These are phyloP conservation scores for Toxostoma redivivum DNA, from an alignment of 2,113 vertebrate genomes.

Conservation along the genomic window DNA sequence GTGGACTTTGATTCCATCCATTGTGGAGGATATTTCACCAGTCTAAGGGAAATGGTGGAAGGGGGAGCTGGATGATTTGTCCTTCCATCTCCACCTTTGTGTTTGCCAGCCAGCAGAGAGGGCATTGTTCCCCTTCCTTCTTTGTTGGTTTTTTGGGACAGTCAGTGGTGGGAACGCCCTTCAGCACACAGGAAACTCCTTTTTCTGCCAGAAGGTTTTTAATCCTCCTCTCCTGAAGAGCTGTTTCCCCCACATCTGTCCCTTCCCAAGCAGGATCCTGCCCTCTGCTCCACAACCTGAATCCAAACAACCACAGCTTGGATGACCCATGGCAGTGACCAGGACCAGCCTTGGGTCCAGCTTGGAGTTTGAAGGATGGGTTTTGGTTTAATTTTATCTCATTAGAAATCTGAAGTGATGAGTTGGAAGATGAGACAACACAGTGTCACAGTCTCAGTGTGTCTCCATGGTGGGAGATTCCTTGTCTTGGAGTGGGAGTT, in stretches of 20 bases:
- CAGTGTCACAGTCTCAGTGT: accelerated
- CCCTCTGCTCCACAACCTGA: neutral
- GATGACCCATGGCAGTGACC: neutral
- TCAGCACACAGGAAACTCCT: neutral
- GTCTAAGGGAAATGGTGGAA: neutral
- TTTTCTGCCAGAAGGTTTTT: neutral
- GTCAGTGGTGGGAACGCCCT: neutral
- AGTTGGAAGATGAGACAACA: neutral
- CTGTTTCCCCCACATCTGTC: accelerated
- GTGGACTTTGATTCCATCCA: neutral
- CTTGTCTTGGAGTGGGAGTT: neutral
- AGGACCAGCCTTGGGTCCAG: accelerated
- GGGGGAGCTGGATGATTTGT: neutral
- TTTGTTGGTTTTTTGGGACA: neutral
- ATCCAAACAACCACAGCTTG: accelerated
- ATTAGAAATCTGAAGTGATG: neutral
- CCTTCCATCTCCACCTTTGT: neutral
- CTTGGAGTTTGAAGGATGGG: neutral
- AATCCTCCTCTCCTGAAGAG: neutral
- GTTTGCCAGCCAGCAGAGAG: neutral
- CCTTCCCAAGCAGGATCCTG: neutral
- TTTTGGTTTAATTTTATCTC: neutral
- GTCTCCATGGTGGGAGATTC: neutral
- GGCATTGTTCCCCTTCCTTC: neutral
- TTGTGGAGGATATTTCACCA: neutral